phyloP scores from a whole-genome alignment of 2,888 invertebrate genomes.

The Ennomos fuscantarius region DNA sequence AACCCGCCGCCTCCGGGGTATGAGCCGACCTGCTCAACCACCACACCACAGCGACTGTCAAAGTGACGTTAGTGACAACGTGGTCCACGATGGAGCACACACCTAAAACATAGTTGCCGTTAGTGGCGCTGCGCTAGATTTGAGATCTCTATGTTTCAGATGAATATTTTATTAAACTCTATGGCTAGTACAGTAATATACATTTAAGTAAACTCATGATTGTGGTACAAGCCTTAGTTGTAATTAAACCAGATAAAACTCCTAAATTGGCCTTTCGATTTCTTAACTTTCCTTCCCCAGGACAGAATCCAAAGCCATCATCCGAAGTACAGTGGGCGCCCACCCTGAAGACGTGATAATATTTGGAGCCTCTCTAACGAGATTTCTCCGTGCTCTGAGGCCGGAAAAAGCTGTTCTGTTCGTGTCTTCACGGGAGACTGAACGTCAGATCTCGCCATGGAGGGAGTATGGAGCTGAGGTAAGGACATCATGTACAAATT shows the following conservation, averaged over 20 bases:
- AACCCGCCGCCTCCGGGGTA: no score
- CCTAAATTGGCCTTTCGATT: neutral
- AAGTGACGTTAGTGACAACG: no score
- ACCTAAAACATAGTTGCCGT: no score
- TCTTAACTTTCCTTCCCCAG: conserved; percentile 71
- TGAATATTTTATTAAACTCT: no score
- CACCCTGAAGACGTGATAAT: conserved; percentile 92
- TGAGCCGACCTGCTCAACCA: no score
- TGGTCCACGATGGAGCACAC: no score
- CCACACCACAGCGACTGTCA: no score
- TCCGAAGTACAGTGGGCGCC: conserved; percentile 91
- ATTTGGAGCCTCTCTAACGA: conserved; percentile 90
- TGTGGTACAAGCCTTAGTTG: no score
- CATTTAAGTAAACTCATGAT: no score
- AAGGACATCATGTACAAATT: conserved; percentile 39
- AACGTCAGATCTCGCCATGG: conserved; percentile 91
- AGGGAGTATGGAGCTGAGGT: conserved; percentile 92
- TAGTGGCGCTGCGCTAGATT: no score
- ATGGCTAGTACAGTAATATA: no score
- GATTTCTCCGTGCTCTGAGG: conserved; percentile 89
- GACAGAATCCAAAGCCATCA: conserved; percentile 92
- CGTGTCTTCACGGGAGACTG: conserved; percentile 86
- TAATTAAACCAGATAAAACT: neutral
- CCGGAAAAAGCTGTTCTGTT: conserved; percentile 88
- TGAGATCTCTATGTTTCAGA: no score